Base-by-base conservation (phyloP, 2,888 invertebrate genomes). In the Drosophila monieri region DNA sequence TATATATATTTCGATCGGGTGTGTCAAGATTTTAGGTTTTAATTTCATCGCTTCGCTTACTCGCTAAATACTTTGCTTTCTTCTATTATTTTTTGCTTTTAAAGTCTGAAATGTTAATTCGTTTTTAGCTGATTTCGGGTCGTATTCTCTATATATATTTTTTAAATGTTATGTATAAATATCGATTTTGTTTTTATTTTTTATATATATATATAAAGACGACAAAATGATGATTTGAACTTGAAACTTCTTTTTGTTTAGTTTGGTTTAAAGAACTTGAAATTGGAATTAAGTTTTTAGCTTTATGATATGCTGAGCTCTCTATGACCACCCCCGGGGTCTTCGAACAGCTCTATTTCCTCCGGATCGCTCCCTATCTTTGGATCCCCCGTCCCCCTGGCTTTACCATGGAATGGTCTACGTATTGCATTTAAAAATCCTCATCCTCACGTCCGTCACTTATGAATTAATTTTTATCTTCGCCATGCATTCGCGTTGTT, bases 191-290 rank as follows among this genome's bases (percentile, higher is more conserved):
- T 23, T 23, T 23, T 57, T 49, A 59, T 59, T 62, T 43, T 58
- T 39, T 79, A n/a, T n/a, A 35, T 35, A 74, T 43, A 55, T 75
- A 72, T 78, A 70, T 78, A 80, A 77, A 83, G 77, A 77, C 75
- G 83, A 85, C 83, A 74, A 85, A 81, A 79, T 77, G 53, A 80
- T 85, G 70, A 66, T 80, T 80, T 80, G 81, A 79, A 79, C 80
- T 84, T 79, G 66, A 65, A 77, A 76, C 77, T 79, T 79, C 53
- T 44, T 39, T 46, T 39, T 65, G n/a, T 52, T 60, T 39, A 43
- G 48, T 39, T 61, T 48, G 43, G 55, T 59, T 69, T 68, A 55
- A 64, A 64, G 62, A 64, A 64, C 64, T 65, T 65, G 64, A 47
- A 65, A 64, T 64, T 65, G 39, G 54, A 64, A 47, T 62, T 64